Conservation (phyloP, 2,797 vertebrate genomes). For the Rhincodon typus region DNA sequence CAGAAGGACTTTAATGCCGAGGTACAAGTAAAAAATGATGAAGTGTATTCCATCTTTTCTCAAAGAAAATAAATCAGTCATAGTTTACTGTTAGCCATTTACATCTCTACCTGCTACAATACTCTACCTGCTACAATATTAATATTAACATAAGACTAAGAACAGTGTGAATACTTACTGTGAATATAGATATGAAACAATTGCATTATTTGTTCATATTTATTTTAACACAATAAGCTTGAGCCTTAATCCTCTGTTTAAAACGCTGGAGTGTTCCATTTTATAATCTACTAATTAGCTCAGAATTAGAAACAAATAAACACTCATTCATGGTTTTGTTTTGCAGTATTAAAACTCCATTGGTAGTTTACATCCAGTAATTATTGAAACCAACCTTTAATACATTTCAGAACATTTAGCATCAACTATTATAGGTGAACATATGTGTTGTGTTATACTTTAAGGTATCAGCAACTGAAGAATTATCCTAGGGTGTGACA, state of each 20-base stretch:
- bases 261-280: no score
- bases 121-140: not conserved
- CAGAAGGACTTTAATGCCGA: not conserved
- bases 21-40: not conserved
- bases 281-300: slow-evolving; percentile 8
- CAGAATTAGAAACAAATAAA: not conserved
- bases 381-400: not conserved
- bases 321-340: not conserved
- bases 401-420: not conserved
- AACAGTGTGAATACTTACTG: not conserved
- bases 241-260: not conserved
- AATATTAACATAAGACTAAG: not conserved
- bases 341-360: slow-evolving; percentile 7
- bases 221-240: not conserved
- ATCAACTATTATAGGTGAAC: not conserved
- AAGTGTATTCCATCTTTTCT: not conserved
- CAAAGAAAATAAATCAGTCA: not conserved
- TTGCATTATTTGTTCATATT: not conserved
- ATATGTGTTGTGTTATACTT: not conserved
- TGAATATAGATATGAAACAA: not conserved
- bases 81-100: not conserved
- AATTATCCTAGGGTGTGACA: no score
- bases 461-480: not conserved
- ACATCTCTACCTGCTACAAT: not conserved
- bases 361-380: not conserved